These are phyloP conservation scores for Canis aureus DNA, from an alignment of 2,113 vertebrate genomes.

Conservation along the genomic window DNA sequence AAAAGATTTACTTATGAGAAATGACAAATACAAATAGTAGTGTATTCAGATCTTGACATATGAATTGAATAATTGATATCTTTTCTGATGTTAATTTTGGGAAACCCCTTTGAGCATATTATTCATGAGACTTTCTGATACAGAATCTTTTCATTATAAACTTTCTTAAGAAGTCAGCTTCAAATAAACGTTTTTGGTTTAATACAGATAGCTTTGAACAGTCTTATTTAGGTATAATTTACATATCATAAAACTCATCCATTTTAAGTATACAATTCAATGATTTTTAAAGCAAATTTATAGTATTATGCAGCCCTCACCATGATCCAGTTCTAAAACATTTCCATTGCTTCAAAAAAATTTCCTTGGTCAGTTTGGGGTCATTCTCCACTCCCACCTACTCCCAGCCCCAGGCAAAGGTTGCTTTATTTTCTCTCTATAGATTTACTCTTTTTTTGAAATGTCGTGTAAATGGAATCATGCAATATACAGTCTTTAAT, in stretches of 20 bases:
- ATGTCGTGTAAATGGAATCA: background rate
- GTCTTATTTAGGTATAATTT: constrained; percentile 57
- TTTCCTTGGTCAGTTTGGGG: background rate
- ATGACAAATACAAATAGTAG: background rate
- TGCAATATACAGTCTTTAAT: background rate
- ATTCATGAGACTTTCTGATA: background rate
- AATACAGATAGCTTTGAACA: constrained; percentile 35
- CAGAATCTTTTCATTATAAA: constrained; percentile 49
- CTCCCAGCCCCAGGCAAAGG: background rate
- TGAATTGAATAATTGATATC: constrained; percentile 41
- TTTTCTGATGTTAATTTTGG: constrained; percentile 59
- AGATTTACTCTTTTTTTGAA: background rate
- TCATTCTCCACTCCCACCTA: background rate
- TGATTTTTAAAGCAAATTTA: constrained; percentile 19
- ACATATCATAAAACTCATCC: constrained; percentile 55
- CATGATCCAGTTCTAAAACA: background rate
- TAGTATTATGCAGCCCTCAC: background rate
- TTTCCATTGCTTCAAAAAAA: background rate
- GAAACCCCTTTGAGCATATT: constrained; percentile 27
- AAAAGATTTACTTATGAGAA: background rate
- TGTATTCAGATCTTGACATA: constrained; percentile 13
- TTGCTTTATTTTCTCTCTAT: background rate
- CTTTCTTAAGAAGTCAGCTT: constrained; percentile 11
- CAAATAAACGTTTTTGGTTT: constrained; percentile 55
- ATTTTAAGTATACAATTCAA: constrained; percentile 2